Conservation (phyloP, 2,113 vertebrate genomes). For the Chaetops frenatus region DNA sequence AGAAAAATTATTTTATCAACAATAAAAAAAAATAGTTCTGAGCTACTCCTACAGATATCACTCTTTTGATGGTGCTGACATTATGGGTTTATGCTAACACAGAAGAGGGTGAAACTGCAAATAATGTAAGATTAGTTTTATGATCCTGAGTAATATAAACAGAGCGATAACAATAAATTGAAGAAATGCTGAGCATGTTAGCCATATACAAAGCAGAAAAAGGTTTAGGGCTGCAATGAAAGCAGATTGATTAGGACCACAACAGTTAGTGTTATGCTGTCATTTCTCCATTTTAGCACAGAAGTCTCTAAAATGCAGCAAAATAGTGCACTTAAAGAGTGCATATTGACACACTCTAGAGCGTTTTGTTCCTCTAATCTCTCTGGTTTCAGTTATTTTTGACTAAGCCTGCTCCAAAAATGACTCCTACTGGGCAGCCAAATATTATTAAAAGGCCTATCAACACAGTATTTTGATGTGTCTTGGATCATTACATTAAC, state of each 20-base stretch:
- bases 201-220: not conserved
- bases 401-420: not conserved
- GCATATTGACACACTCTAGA: not conserved
- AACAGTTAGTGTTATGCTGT: not conserved
- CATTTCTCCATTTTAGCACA: not conserved
- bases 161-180: not conserved
- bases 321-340: not conserved
- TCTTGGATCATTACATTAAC: not conserved
- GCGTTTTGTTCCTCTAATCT: not conserved
- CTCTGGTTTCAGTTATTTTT: not conserved
- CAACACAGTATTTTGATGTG: not conserved
- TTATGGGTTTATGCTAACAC: not conserved
- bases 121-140: not conserved
- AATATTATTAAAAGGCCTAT: not conserved
- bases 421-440: not conserved
- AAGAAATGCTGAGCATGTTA: not conserved
- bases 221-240: not conserved
- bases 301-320: not conserved
- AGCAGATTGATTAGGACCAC: not conserved
- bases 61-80: not conserved
- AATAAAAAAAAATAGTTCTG: not conserved
- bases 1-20: not conserved
- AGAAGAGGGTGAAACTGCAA: not conserved
- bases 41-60: not conserved
- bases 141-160: not conserved